phyloP scores from a whole-genome alignment of 1,140 invertebrate genomes.

The Hycleus cichorii region DNA sequence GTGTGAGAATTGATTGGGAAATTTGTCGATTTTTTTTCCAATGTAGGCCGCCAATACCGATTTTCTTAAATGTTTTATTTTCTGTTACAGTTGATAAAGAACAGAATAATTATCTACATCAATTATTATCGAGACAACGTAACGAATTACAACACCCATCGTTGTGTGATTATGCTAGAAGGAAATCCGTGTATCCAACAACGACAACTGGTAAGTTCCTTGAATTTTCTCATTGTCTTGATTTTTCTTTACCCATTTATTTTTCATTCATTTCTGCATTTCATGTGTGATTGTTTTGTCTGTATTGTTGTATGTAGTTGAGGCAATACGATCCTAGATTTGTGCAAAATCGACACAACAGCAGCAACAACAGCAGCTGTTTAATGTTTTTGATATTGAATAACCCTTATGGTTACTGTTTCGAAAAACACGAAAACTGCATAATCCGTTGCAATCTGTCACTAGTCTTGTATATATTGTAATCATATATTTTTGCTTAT shows the following conservation, averaged over 20 bases:
- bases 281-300: background rate
- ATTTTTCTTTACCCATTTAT: conserved; percentile 5
- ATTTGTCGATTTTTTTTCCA: background rate
- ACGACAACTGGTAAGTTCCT: conserved; percentile 38
- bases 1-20: conserved; percentile 10
- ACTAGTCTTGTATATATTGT: conserved; percentile 13
- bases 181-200: conserved; percentile 41
- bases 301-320: conserved; percentile 1
- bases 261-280: conserved; percentile 5
- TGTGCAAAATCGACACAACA: conserved; percentile 1
- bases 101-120: conserved; percentile 34
- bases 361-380: too few species aligned
- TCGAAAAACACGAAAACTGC: conserved; percentile 19
- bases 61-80: conserved; percentile 8
- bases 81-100: conserved; percentile 38
- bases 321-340: conserved; percentile 2
- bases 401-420: conserved; percentile 12
- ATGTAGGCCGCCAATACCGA: too few species aligned
- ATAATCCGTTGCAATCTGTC: conserved; percentile 26
- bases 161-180: conserved; percentile 35
- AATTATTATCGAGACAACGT: conserved; percentile 32
- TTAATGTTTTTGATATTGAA: conserved; percentile 4
- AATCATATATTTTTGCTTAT: conserved; percentile 17
- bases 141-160: conserved; percentile 33
- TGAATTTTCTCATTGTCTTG: background rate